These are phyloP conservation scores for Acridotheres tristis DNA, from an alignment of 2,797 vertebrate genomes.

Conservation along the genomic window DNA sequence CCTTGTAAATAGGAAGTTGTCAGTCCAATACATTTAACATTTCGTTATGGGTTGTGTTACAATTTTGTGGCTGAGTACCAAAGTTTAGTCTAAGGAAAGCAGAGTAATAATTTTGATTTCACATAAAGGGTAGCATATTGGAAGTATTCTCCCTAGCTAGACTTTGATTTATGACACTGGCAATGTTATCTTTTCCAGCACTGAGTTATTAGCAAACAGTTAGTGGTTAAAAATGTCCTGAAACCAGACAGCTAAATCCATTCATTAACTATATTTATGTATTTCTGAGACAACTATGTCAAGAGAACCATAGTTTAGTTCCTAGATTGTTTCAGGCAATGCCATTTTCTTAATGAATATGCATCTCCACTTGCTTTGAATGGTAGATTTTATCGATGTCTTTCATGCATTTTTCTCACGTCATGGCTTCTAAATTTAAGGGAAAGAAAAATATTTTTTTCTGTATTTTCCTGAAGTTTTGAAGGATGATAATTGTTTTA, in stretches of 20 bases:
- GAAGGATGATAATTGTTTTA: neutral
- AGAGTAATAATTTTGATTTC: neutral
- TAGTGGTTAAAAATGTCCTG: slow-evolving; percentile 20
- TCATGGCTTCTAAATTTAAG: neutral
- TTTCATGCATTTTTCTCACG: neutral
- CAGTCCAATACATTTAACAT: neutral
- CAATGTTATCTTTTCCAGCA: neutral
- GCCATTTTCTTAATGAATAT: neutral
- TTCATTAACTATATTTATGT: neutral
- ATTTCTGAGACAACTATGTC: slow-evolving; percentile 8
- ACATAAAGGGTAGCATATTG: neutral
- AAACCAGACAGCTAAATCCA: neutral
- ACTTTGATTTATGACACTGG: neutral
- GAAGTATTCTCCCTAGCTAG: slow-evolving; percentile 2
- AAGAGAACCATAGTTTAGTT: neutral
- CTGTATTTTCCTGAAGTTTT: neutral
- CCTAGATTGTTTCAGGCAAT: neutral
- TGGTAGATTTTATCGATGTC: neutral
- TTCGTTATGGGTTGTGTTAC: neutral
- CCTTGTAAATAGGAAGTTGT: neutral
- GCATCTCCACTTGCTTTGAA: neutral
- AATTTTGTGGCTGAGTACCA: neutral
- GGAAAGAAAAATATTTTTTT: neutral
- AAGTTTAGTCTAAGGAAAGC: neutral
- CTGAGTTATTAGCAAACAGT: slow-evolving; percentile 18